phyloP scores from a whole-genome alignment of 2,888 invertebrate species.

The Ophioninae sp. region DNA sequence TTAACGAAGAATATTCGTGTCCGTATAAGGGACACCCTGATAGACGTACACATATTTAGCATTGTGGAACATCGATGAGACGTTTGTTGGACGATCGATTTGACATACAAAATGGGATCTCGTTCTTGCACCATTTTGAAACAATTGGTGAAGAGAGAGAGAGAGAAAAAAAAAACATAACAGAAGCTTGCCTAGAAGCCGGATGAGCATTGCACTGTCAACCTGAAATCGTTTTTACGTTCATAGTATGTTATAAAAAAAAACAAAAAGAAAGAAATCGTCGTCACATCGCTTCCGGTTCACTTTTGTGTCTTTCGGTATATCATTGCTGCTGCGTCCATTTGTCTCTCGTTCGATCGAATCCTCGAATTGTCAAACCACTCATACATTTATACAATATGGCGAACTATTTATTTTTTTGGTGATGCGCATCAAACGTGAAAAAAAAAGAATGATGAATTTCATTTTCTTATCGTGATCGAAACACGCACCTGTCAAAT shows the following conservation, averaged over 20 bases:
- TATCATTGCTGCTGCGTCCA: neutral
- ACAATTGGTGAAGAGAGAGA: conserved; percentile 27
- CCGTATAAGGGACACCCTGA: too few species aligned
- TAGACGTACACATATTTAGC: conserved; percentile 30
- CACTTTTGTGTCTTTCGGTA: conserved; percentile 38
- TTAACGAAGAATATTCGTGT: too few species aligned
- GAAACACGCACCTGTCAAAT: neutral
- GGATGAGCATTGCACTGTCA: conserved; percentile 64
- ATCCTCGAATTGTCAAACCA: neutral
- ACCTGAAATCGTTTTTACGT: conserved; percentile 19
- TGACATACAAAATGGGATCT: conserved; percentile 30
- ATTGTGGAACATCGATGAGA: conserved; percentile 30
- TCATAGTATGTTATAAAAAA: conserved; percentile 10
- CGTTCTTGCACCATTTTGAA: conserved; percentile 47
- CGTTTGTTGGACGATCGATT: conserved; percentile 44
- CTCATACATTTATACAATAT: neutral
- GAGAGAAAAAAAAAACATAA: conserved; percentile 13
- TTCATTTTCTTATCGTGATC: neutral
- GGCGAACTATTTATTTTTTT: neutral
- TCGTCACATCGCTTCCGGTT: conserved; percentile 44
- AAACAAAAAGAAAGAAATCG: conserved; percentile 25
- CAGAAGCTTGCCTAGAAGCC: conserved; percentile 71
- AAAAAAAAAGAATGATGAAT: neutral
- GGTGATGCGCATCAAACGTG: neutral
- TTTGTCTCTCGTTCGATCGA: neutral